Evolutionary conservation across 2,797 vertebrate genomes (phyloP), one percentile per base, ranked within the genome.

Genomic region (Geotrypetes seraphini): DNA sequence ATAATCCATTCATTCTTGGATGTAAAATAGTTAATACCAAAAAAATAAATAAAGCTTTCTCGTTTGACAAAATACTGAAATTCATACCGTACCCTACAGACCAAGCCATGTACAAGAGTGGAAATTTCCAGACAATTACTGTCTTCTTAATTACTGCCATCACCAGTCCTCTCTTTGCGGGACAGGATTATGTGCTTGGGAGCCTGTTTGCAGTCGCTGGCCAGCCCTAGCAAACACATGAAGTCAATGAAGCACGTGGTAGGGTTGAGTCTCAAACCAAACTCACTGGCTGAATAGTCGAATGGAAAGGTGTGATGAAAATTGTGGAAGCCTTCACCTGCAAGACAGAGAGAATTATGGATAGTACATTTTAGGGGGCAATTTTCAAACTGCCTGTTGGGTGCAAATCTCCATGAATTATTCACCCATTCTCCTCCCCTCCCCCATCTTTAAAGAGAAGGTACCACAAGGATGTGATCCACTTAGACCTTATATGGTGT

Each of bases 201-300:
- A n/a, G 60, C 79, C 50, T 48, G 64, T 54, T 65, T 86, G 47
- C 70, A 59, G 33, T 84, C 77, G 26, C 78, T 78, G 50, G 84
- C 81, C 40, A 85, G 39, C 16, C 83, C 83, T 45, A 85, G 47
- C 62, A 75, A 84, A 48, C 79, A 88, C 80, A 84, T 84, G 60
- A 82, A 66, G 63, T 89, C 82, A 62, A 87, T 87, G 61, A 88
- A 85, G 70, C 81, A 85, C 5, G 85, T 87, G 53, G 86, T 83
- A n/a, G 78, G 80, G 65, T 89, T 88, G 60, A 80, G 79, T 43
- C 73, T 79, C 39, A 87, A 51, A 40, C 84, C 83, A 47, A 87
- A 70, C 63, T 87, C 81, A 0, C 86, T 89, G 12, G 71, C 67
- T 1, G 82, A 82, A 58, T 83, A 87, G 68, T 87, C 84, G 2